Base-by-base conservation (phyloP, 2,888 invertebrate genomes). In the Phortica magna region DNA sequence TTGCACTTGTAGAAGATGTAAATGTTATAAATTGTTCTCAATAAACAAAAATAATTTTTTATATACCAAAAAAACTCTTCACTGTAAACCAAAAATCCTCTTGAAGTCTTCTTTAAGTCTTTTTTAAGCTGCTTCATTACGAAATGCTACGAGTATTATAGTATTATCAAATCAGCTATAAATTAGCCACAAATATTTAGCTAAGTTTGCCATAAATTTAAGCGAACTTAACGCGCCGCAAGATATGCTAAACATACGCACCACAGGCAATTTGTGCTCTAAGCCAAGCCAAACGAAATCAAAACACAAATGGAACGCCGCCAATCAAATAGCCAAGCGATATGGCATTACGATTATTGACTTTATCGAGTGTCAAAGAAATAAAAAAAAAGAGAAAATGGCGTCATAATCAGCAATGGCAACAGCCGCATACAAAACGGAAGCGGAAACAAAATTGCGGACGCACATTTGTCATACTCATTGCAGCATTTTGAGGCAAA, bases 351-450 rank as follows among this genome's bases (percentile, higher is more conserved):
- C 41, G 68, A 75, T 87, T 84, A 84, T 88, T 85, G 80, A 81
- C 80, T 78, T 82, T 83, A 80, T 83, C 79, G 81, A 83, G 83
- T 83, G 84, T 83, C 84, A 80, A 71, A 10, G 55, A 71, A 71
- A 53, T 68, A 68, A 82, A 84, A 31, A 31, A 31, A 31, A 31
- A 31, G 31, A 31, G 31, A 31, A 31, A 83, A 80, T 82, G 79
- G 79, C 85, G 79, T 77, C 78, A 82, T 83, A 82, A 82, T 80
- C 83, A 79, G 75, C 53, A 76, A 61, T 73, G 31, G 70, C 31
- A 12, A 43, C 67, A 64, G 14, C 12, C 12, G 14, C 7, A 14
- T 22, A 5, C 7, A 73, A 53, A 57, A 74, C 48, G 74, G 77
- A 73, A 82, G 68, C 22, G 61, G 22, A 22, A 61, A 22, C 14